Base-by-base conservation (phyloP, 1,140 invertebrate genomes). In the Portunus trituberculatus region DNA sequence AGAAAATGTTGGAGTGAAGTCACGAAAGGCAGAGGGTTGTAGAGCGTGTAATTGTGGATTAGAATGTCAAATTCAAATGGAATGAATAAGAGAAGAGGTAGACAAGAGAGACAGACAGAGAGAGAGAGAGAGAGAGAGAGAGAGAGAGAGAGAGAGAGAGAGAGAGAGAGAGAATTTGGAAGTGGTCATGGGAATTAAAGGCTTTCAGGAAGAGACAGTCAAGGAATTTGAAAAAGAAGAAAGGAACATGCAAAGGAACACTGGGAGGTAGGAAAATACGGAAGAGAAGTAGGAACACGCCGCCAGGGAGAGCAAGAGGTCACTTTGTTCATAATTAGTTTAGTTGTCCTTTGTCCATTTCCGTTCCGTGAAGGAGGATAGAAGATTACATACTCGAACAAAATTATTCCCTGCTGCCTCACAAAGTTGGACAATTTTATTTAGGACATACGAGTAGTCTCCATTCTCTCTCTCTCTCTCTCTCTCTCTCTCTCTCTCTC, bases 401-500 rank as follows among this genome's bases (percentile, higher is more conserved):
- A n/a, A 76, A 76, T n/a, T 76, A 76, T 76, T 76, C 67, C 52
- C 67, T 2, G 67, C 1, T 20, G 67, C 4, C n/a, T 76, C 25
- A 76, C 20, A 76, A 76, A n/a, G 4, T 76, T 76, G 20, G 67
- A n/a, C 16, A 76, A 76, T n/a, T 7, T 76, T 76, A n/a, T 76
- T 76, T n/a, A 76, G 20, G n/a, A n/a, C 6, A 76, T 7, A 76
- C 67, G 12, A 12, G 20, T n/a, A 7, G 16, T n/a, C 7, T n/a
- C 67, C 25, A 25, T 76, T n/a, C 25, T 76, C 67, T 46, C n/a
- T 28, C 67, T 76, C n/a, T n/a, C 67, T 76, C n/a, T n/a, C n/a
- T n/a, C n/a, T n/a, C 67, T 76, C n/a, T 76, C 67, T 76, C n/a
- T n/a, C 67, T 76, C 67, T 76, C 67, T n/a, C n/a, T 76, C 67